phyloP scores from a whole-genome alignment of 2,797 vertebrate species.

The Threskiornis aethiopicus region DNA sequence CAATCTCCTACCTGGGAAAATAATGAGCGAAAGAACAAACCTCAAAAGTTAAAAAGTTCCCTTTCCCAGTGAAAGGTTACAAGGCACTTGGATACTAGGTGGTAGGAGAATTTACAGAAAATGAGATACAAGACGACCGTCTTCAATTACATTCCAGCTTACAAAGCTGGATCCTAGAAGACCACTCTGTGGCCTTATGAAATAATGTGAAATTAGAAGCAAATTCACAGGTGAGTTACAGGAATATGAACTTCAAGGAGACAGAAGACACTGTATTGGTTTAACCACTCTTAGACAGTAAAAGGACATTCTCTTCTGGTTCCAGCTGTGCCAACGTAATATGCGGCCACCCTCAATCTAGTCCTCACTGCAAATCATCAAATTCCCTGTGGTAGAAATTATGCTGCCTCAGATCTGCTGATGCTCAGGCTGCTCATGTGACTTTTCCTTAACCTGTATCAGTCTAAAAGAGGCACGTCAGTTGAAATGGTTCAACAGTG shows the following conservation, averaged over 20 bases:
- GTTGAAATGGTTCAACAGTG: neutral
- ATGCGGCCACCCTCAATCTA: neutral
- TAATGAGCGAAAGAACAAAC: neutral
- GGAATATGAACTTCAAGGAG: neutral
- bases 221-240: neutral
- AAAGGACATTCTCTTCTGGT: neutral
- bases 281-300: neutral
- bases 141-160: neutral
- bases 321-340: neutral
- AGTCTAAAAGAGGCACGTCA: neutral
- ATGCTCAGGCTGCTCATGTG: neutral
- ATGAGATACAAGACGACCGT: neutral
- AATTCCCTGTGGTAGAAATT: neutral
- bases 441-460: neutral
- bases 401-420: neutral
- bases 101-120: neutral
- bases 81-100: neutral
- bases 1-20: neutral
- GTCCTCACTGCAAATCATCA: neutral
- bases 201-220: neutral
- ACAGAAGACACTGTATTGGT: neutral
- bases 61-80: neutral
- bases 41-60: neutral
- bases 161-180: neutral
- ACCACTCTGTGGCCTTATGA: neutral